Evolutionary conservation across 2,888 invertebrate genomes (phyloP).

Genomic region (Molorchus minor): DNA sequence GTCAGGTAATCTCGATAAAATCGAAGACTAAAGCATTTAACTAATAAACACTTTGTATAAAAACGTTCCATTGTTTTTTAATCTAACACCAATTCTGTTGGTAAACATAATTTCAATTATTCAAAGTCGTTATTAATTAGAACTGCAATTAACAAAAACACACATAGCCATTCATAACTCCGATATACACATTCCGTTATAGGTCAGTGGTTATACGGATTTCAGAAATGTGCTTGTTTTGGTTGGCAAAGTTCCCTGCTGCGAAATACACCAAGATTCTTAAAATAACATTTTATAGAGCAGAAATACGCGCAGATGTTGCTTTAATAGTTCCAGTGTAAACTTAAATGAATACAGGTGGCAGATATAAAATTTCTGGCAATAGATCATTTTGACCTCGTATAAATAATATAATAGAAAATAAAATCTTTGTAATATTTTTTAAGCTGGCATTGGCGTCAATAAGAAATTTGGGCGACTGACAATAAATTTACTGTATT

Average conservation of each 20-base stretch:
- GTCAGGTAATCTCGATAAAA: no score
- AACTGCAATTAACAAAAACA: constrained; percentile 10
- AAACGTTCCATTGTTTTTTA: no score
- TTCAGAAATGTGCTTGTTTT: constrained; percentile 41
- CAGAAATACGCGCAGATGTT: constrained; percentile 38
- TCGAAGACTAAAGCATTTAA: no score
- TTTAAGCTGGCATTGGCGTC: not conserved
- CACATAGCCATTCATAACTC: constrained; percentile 33
- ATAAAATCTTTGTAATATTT: no score
- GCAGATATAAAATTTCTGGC: constrained; percentile 29
- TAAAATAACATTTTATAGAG: constrained; percentile 39
- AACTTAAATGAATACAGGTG: constrained; percentile 39
- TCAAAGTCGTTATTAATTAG: constrained; percentile 9
- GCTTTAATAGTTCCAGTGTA: constrained; percentile 36
- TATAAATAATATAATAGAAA: no score
- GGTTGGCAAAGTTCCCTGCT: constrained; percentile 33
- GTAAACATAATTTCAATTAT: not conserved
- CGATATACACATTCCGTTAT: constrained; percentile 38
- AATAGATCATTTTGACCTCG: not conserved
- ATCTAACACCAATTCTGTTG: no score
- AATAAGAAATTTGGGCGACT: no score
- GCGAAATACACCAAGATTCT: constrained; percentile 34
- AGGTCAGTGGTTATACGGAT: constrained; percentile 42
- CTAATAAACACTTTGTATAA: no score
- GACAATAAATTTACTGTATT: no score